phyloP scores from a whole-genome alignment of 2,888 invertebrate species.

The Trachelus stipa region DNA sequence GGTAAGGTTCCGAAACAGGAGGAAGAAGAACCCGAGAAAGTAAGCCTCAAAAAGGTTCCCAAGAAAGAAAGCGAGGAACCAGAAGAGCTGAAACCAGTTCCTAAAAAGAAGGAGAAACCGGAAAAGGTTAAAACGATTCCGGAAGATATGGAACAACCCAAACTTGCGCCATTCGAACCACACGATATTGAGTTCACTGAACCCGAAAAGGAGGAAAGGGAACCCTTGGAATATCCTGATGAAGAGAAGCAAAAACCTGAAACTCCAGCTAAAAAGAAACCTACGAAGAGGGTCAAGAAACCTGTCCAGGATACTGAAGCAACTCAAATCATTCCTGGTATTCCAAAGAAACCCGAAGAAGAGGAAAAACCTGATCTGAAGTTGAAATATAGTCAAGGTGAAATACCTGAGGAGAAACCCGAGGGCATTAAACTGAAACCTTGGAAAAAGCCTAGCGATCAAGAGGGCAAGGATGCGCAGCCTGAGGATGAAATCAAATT shows the following conservation, averaged over 20 bases:
- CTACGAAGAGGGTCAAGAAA: conserved; percentile 45
- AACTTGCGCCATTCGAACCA: conserved; percentile 62
- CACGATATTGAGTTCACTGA: conserved; percentile 63
- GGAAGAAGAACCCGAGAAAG: conserved; percentile 59
- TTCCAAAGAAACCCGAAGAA: conserved; percentile 45
- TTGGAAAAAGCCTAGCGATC: conserved; percentile 45
- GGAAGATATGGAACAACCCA: conserved; percentile 57
- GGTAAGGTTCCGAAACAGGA: conserved; percentile 67
- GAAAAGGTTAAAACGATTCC: conserved; percentile 44
- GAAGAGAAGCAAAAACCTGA: conserved; percentile 28
- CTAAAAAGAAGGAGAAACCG: conserved; percentile 46
- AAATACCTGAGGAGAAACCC: conserved; percentile 58
- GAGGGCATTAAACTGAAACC: conserved; percentile 51
- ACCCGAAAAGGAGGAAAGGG: conserved; percentile 52
- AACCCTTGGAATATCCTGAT: conserved; percentile 48
- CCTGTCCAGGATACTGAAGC: conserved; percentile 45
- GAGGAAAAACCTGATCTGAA: conserved; percentile 47
- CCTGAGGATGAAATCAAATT: conserved; percentile 40
- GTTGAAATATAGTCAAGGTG: conserved; percentile 49
- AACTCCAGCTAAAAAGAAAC: conserved; percentile 43
- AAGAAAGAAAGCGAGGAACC: conserved; percentile 62
- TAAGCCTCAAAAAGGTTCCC: conserved; percentile 70
- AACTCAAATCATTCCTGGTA: conserved; percentile 39
- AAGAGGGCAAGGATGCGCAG: conserved; percentile 39
- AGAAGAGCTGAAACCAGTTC: conserved; percentile 53